Percentiles rank a stretch among this genome's conserved stretches.
These are phyloP conservation scores for Lagria hirta DNA, from an alignment of 2,888 invertebrate genomes.

Conservation along the genomic window DNA sequence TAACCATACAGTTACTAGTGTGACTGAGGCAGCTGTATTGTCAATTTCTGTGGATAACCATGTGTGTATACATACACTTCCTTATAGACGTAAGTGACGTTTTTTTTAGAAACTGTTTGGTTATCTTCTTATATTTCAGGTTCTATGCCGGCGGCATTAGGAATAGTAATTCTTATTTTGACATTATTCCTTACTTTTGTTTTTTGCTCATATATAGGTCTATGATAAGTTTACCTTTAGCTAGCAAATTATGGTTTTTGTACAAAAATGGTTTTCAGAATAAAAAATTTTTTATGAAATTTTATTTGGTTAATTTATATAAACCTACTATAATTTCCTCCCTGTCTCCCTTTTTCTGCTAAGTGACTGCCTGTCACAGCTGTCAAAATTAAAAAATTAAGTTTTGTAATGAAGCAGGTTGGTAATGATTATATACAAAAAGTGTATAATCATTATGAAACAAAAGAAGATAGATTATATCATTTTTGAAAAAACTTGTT, in stretches of 20 bases:
- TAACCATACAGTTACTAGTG: constrained; percentile 70
- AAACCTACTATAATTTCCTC: too few species aligned
- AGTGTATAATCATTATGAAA: too few species aligned
- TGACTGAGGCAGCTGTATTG: constrained; percentile 83
- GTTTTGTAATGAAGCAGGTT: too few species aligned
- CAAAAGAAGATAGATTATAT: too few species aligned
- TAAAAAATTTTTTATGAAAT: constrained; percentile 14
- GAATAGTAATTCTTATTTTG: constrained; percentile 71
- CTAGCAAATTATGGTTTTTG: constrained; percentile 21
- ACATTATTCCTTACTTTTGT: constrained; percentile 78
- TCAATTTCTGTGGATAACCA: constrained; percentile 96
- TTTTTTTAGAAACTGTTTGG: constrained; percentile 5
- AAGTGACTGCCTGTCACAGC: too few species aligned
- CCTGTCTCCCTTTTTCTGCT: too few species aligned
- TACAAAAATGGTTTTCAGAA: constrained; percentile 22
- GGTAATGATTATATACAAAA: too few species aligned
- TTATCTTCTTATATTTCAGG: constrained; percentile 59
- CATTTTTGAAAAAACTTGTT: too few species aligned
- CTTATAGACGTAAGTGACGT: constrained; percentile 70
- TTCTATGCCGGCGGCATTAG: constrained; percentile 80
- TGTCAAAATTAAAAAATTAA: too few species aligned
- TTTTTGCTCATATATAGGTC: constrained; percentile 80
- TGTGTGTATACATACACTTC: constrained; percentile 85
- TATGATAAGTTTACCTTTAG: constrained; percentile 58
- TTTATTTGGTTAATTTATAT: too few species aligned